Evolutionary conservation across 2,113 vertebrate genomes (phyloP).

Genomic region (Pitta sordida): DNA sequence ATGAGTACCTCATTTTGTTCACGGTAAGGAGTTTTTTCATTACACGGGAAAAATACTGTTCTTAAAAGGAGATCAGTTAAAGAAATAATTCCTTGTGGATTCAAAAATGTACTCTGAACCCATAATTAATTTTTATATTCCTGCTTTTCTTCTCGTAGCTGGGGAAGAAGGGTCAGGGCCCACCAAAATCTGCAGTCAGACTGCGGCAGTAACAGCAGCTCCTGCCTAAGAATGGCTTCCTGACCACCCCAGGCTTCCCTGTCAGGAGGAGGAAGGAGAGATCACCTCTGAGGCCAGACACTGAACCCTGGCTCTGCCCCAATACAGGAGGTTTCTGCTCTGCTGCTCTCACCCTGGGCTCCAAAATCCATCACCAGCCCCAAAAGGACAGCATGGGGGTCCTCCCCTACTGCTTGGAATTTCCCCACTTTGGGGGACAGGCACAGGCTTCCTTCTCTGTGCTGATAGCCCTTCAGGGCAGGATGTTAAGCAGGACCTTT

Average conservation of each 20-base stretch:
- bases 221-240: not conserved
- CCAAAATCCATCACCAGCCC: rapidly evolving
- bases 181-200: not conserved
- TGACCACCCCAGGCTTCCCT: too few relatives aligned
- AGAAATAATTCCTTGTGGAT: not conserved
- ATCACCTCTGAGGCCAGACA: not conserved
- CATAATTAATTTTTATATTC: not conserved
- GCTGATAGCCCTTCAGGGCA: not conserved
- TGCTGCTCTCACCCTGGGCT: not conserved
- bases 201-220: not conserved
- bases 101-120: not conserved
- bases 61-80: not conserved
- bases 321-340: not conserved
- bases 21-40: not conserved
- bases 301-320: not conserved
- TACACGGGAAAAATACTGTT: not conserved
- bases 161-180: not conserved
- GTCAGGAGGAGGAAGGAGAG: too few relatives aligned
- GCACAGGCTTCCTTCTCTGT: not conserved
- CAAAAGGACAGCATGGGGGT: not conserved
- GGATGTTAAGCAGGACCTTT: not conserved
- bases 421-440: not conserved
- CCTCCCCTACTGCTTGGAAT: not conserved
- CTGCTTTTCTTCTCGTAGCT: not conserved
- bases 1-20: not conserved